phyloP scores from a whole-genome alignment of 2,888 invertebrate genomes.

The Chydorus sphaericus region DNA sequence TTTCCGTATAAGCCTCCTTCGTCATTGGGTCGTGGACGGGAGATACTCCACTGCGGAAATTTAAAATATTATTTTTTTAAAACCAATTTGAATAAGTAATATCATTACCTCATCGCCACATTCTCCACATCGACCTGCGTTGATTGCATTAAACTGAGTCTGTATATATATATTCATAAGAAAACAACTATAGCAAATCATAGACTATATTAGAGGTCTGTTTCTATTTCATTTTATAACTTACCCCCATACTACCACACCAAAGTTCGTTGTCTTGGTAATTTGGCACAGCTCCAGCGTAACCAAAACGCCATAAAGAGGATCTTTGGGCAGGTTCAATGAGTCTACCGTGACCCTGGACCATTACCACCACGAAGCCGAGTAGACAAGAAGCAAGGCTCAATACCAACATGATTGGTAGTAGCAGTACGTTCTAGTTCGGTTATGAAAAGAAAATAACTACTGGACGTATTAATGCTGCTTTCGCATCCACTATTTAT shows the following conservation, averaged over 20 bases:
- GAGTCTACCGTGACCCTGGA: constrained; percentile 35
- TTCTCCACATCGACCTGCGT: constrained; percentile 28
- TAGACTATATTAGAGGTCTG: neutral
- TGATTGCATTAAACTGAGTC: constrained; percentile 11
- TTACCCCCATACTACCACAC: constrained; percentile 35
- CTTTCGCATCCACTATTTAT: too few species aligned
- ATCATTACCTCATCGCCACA: constrained; percentile 33
- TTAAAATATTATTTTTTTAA: too few species aligned
- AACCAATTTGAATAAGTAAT: too few species aligned
- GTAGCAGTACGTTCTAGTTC: too few species aligned
- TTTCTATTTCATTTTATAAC: too few species aligned
- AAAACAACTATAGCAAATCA: neutral
- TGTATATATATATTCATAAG: neutral
- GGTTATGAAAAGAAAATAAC: too few species aligned
- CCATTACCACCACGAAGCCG: too few species aligned
- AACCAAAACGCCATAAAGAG: constrained; percentile 42
- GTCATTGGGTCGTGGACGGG: constrained; percentile 30
- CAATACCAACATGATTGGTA: too few species aligned
- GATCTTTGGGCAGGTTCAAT: constrained; percentile 37
- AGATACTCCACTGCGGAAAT: constrained; percentile 24
- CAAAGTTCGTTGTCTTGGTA: constrained; percentile 38
- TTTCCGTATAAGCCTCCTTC: constrained; percentile 33
- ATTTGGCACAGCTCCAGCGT: constrained; percentile 33
- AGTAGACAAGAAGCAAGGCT: too few species aligned
- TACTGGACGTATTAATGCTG: too few species aligned